Evolutionary conservation across 2,797 vertebrate species (phyloP).

Genomic region (Channallabes apus): DNA sequence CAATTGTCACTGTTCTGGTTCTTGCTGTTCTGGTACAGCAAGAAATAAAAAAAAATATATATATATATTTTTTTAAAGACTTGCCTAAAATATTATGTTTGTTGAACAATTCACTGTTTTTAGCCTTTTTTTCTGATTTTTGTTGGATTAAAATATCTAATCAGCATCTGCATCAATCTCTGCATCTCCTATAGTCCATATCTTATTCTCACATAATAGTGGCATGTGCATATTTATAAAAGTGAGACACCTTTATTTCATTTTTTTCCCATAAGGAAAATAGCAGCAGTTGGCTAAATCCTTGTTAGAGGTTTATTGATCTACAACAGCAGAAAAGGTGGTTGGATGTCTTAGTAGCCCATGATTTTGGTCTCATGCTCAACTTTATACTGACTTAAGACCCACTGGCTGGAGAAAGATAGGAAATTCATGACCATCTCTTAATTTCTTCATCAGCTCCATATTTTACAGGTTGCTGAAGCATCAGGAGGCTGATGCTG

Average conservation of each 20-base stretch:
- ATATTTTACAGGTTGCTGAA: not conserved
- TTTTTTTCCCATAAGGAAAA: not conserved
- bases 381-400: not conserved
- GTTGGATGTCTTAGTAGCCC: not conserved
- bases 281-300: not conserved
- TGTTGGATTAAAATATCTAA: no score
- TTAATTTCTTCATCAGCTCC: not conserved
- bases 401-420: not conserved
- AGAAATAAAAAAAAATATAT: no score
- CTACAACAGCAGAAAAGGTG: not conserved
- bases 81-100: no score
- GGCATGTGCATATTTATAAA: not conserved
- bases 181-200: not conserved
- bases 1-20: not conserved
- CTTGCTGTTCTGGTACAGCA: no score
- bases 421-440: not conserved
- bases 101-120: no score
- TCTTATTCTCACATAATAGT: not conserved
- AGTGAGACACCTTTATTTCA: not conserved
- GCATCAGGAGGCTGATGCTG: not conserved
- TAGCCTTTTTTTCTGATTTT: no score
- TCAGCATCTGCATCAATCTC: no score
- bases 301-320: not conserved
- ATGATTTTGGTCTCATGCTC: not conserved
- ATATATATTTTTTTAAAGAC: no score